These are phyloP conservation scores for Zaprionus capensis DNA, from an alignment of 1,140 invertebrate genomes.

Conservation along the genomic window DNA sequence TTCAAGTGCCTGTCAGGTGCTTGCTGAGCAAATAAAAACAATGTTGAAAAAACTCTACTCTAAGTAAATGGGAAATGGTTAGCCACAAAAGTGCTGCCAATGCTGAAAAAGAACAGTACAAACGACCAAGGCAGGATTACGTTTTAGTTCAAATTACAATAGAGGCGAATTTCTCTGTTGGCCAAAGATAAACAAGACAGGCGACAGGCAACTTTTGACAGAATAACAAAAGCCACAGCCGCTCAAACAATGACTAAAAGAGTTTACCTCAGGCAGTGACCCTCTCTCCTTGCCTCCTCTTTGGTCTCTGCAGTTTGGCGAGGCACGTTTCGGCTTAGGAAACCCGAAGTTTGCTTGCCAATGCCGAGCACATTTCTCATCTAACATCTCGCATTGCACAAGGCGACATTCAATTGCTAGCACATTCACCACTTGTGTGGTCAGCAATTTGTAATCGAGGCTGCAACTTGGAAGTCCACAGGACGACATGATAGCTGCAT, in stretches of 20 bases:
- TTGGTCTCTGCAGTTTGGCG: constrained; percentile 1
- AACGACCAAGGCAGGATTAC: constrained; percentile 29
- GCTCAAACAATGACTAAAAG: constrained; percentile 55
- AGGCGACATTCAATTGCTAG: constrained; percentile 41
- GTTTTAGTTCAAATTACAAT: constrained; percentile 57
- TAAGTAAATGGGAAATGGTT: constrained; percentile 12
- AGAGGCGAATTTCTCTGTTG: constrained; percentile 46
- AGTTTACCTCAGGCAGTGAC: constrained; percentile 17
- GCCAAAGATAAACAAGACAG: constrained; percentile 49
- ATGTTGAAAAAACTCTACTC: constrained; percentile 22
- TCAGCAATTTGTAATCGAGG: constrained; percentile 63
- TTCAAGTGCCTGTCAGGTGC: background rate
- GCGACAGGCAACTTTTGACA: constrained; percentile 39
- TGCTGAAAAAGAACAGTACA: constrained; percentile 28
- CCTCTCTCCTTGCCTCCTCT: background rate
- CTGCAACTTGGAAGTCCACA: constrained; percentile 17
- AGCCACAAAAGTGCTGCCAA: constrained; percentile 36
- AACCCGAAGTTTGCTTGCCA: constrained; percentile 26
- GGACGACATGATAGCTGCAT: constrained; percentile 31
- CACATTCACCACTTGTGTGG: constrained; percentile 33
- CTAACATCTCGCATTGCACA: background rate
- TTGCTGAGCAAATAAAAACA: constrained; percentile 12
- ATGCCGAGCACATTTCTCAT: constrained; percentile 36
- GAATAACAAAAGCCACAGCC: constrained; percentile 52
- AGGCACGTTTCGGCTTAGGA: constrained; percentile 32